Percentiles rank a stretch among this genome's conserved stretches.
Evolutionary conservation across 2,797 vertebrate species (phyloP).

Genomic region (Xenentodon cancila): DNA sequence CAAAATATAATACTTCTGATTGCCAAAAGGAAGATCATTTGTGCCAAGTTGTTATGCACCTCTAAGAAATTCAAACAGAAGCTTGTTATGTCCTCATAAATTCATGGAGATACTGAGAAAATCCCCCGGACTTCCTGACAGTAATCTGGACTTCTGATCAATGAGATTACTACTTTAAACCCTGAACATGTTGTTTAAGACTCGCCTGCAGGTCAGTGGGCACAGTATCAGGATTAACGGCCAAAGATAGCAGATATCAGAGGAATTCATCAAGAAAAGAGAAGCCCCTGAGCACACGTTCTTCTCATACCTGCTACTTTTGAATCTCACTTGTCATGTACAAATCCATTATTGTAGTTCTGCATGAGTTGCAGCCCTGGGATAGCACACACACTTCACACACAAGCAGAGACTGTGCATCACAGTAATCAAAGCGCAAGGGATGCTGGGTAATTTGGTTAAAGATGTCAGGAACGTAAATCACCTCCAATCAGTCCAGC

Average conservation of each 20-base stretch:
- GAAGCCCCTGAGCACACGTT: conserved; percentile 27
- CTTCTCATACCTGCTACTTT: conserved; percentile 23
- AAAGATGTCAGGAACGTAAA: conserved; percentile 86
- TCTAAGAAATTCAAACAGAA: conserved; percentile 21
- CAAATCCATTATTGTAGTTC: conserved; percentile 37
- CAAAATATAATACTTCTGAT: conserved; percentile 14
- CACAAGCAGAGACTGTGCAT: conserved; percentile 71
- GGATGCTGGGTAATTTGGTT: conserved; percentile 85
- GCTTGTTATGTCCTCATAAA: conserved; percentile 29
- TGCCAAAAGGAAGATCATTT: not conserved
- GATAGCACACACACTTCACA: conserved; percentile 38
- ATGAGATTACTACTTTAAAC: conserved; percentile 49
- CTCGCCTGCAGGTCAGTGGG: conserved; percentile 31
- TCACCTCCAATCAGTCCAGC: conserved; percentile 83
- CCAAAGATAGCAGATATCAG: conserved; percentile 33
- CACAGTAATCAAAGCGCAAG: conserved; percentile 80
- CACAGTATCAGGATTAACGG: conserved; percentile 16
- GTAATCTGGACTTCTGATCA: conserved; percentile 26
- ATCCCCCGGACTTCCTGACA: conserved; percentile 30
- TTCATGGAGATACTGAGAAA: conserved; percentile 31
- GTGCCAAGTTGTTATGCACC: conserved; percentile 10
- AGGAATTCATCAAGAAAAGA: conserved; percentile 5
- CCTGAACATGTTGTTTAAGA: conserved; percentile 41
- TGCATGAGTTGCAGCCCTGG: conserved; percentile 35
- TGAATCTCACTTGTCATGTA: conserved; percentile 34